A percentile compares a stretch with the other conserved stretches of the same genome.
phyloP scores from a whole-genome alignment of 2,113 vertebrate genomes.

The Corydoras maculifer region DNA sequence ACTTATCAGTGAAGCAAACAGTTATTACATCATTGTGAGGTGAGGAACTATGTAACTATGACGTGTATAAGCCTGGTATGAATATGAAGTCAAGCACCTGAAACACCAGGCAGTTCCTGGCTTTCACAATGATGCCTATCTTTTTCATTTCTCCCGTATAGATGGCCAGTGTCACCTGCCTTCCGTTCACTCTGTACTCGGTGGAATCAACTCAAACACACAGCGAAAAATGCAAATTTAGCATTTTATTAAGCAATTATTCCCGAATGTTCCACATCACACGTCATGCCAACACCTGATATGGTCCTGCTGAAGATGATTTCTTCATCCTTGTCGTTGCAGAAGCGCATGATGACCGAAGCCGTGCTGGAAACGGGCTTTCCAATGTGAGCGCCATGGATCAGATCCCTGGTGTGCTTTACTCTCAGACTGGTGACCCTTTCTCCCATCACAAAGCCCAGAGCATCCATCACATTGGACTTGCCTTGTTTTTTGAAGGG shows the following conservation, averaged over 20 bases:
- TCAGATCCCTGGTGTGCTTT: slow-evolving; percentile 74
- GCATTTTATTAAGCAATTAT: background rate
- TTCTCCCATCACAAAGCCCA: slow-evolving; percentile 88
- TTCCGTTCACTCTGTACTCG: slow-evolving; percentile 71
- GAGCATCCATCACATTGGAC: slow-evolving; percentile 93
- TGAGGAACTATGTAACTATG: too few relatives aligned
- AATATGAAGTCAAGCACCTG: slow-evolving; percentile 65
- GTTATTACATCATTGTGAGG: too few relatives aligned
- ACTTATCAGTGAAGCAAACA: too few relatives aligned
- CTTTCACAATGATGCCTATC: slow-evolving; percentile 81
- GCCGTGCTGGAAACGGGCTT: slow-evolving; percentile 69
- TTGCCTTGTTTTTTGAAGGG: slow-evolving; percentile 68
- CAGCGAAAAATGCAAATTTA: background rate
- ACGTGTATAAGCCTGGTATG: too few relatives aligned
- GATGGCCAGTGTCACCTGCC: slow-evolving; percentile 56
- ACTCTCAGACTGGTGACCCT: slow-evolving; percentile 73
- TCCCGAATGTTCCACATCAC: background rate
- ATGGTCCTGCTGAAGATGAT: slow-evolving; percentile 71
- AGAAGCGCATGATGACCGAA: slow-evolving; percentile 71
- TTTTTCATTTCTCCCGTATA: slow-evolving; percentile 76
- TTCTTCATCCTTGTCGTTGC: slow-evolving; percentile 69
- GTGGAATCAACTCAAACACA: slow-evolving; percentile 67
- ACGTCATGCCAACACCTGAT: slow-evolving; percentile 56
- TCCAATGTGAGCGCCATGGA: slow-evolving; percentile 86
- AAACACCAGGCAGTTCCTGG: slow-evolving; percentile 85